A percentile compares a stretch with the other conserved stretches of the same genome.
Conservation (phyloP, 1,140 invertebrate genomes). For the Bombus pascuorum region DNA sequence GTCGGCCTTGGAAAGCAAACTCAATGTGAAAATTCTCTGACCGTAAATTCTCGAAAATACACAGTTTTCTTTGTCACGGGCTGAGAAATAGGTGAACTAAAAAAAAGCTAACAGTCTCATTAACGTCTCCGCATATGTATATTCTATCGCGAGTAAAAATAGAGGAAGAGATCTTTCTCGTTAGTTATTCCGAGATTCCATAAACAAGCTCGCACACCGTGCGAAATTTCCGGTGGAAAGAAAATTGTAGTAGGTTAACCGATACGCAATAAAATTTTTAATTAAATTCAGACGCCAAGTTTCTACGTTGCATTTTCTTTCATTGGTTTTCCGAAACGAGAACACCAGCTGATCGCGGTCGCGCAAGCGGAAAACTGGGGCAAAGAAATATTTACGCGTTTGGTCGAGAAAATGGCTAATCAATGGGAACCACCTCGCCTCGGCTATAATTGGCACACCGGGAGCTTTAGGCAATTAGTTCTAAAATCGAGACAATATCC, state of each 20-base stretch:
- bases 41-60: constrained; percentile 10
- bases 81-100: background rate
- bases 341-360: background rate
- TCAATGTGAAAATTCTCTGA: background rate
- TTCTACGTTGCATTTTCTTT: constrained; percentile 20
- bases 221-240: background rate
- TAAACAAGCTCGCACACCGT: background rate
- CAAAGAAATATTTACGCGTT: constrained; percentile 36
- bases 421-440: background rate
- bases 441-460: constrained; percentile 7
- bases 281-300: constrained; percentile 34
- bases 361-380: background rate
- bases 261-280: constrained; percentile 40
- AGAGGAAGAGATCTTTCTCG: background rate
- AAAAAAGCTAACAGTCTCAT: background rate
- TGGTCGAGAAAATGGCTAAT: constrained; percentile 5
- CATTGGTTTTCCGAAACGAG: constrained; percentile 20
- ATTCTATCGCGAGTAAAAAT: too few species aligned
- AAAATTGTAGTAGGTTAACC: background rate
- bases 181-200: background rate
- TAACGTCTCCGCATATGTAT: too few species aligned
- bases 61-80: background rate
- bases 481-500: constrained; percentile 28
- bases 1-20: background rate
- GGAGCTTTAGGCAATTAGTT: constrained; percentile 29